Conservation (phyloP, 2,797 vertebrate genomes). For the Bovichtus variegatus region DNA sequence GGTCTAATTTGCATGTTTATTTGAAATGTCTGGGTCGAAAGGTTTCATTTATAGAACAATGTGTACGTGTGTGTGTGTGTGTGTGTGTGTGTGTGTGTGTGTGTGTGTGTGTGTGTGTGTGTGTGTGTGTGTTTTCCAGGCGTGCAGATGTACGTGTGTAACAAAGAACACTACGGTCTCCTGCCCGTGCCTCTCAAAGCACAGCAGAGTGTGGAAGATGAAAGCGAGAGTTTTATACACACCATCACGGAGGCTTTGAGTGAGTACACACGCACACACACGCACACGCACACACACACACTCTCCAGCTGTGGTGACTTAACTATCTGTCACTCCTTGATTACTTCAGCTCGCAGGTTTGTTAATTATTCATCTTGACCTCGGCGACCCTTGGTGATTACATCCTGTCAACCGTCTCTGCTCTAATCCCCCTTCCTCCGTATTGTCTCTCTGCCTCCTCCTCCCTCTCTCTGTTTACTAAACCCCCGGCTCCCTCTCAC, state of each 20-base stretch:
- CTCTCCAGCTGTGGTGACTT: constrained; percentile 27
- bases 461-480: not conserved
- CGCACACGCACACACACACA: constrained; percentile 8
- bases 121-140: constrained; percentile 79
- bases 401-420: constrained; percentile 25
- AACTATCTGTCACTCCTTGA: constrained; percentile 27
- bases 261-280: constrained; percentile 80
- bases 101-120: constrained; percentile 25
- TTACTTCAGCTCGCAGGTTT: constrained; percentile 39
- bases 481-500: not conserved
- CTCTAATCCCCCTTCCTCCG: not conserved
- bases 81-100: constrained; percentile 24
- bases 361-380: constrained; percentile 52
- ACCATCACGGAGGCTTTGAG: constrained; percentile 92
- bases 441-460: not conserved
- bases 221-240: constrained; percentile 92
- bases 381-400: constrained; percentile 23
- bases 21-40: constrained; percentile 27
- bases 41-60: constrained; percentile 34
- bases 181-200: constrained; percentile 94
- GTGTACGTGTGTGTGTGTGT: constrained; percentile 18
- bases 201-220: constrained; percentile 92
- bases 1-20: constrained; percentile 14
- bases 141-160: constrained; percentile 96
- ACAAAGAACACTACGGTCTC: constrained; percentile 94